A percentile compares a stretch with the other conserved stretches of the same genome.
Evolutionary conservation across 64 coral and sea anemone genomes (phyloP).

Genomic region (Stylophora pistillata): DNA sequence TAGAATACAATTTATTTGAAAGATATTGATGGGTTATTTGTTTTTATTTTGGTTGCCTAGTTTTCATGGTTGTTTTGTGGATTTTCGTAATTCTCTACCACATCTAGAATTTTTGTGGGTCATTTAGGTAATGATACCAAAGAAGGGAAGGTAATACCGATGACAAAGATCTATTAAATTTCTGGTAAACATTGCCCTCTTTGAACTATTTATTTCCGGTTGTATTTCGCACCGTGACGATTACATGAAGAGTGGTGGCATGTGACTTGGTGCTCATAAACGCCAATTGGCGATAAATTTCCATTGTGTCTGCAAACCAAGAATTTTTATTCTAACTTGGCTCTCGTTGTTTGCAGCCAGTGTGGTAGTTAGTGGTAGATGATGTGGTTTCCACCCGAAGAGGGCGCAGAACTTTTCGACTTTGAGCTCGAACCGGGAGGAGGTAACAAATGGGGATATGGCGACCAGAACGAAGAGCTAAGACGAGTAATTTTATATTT

Average conservation of each 20-base stretch:
- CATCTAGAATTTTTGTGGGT: too few species aligned
- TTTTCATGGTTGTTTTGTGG: too few species aligned
- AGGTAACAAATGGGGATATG: not conserved
- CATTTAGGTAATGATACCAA: too few species aligned
- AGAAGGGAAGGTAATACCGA: not conserved
- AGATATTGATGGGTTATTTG: too few species aligned
- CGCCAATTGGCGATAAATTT: not conserved
- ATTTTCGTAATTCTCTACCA: too few species aligned
- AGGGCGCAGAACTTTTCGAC: not conserved
- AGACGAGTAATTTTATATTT: slow-evolving; percentile 3
- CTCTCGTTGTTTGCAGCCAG: not conserved
- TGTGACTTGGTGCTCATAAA: not conserved
- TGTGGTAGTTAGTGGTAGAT: not conserved
- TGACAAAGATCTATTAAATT: not conserved
- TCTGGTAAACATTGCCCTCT: not conserved
- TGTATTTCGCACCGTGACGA: not conserved
- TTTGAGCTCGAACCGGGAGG: slow-evolving; percentile 27
- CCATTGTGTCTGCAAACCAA: not conserved
- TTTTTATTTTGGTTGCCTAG: too few species aligned
- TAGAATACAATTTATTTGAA: too few species aligned
- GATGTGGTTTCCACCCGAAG: slow-evolving; percentile 19
- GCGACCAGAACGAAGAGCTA: not conserved
- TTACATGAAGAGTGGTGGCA: not conserved
- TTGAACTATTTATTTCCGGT: slow-evolving; percentile 2
- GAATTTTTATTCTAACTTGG: not conserved